Base-by-base conservation (phyloP, 2,113 vertebrate species). In the Brachypteracias leptosomus region DNA sequence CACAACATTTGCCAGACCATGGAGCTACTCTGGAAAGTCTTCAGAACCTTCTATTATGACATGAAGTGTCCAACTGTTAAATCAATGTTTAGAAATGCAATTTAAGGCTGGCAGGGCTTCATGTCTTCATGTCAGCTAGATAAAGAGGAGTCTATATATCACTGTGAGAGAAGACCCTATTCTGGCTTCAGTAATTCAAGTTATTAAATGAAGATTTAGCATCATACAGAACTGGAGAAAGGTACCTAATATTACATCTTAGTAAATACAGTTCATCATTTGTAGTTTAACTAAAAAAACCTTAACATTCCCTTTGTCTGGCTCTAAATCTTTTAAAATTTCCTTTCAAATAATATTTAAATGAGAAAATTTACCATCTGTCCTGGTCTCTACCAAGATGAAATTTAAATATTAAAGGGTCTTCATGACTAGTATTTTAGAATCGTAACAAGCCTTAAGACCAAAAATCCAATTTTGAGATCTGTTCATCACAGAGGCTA, bases 51-150 rank as follows among this genome's bases (percentile, higher is more conserved):
- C 70, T 98, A 94, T 97, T 98, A 95, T 97, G 97, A 97, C 97
- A 96, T 38, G 82, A 70, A 72, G 61, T 92, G 90, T 97, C 95
- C 59, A 31, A 46, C 90, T 95, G 66, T 94, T 97, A 96, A 96
- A 96, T 91, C 96, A 97, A 93, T 97, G 94, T 98, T 98, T 98
- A 97, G 95, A 98, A 97, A 92, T 62, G 51, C 76, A 97, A 95
- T 97, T 97, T 97, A 96, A 86, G 97, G 88, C 95, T 97, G 97
- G 93, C 95, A 96, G 70, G 52, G 83, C 86, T 96, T 97, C 96
- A 96, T 74, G 94, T 89, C 88, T 80, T 82, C n/a, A 49, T 95
- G 96, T 97, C 97, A 97, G 87, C 95, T 57, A 96, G 90, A 96
- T 91, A 94, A 97, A 98, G 89, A 96, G 38, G 61, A 91, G 93